Conservation (phyloP, 2,888 invertebrate genomes). For the Bembecia ichneumoniformis region DNA sequence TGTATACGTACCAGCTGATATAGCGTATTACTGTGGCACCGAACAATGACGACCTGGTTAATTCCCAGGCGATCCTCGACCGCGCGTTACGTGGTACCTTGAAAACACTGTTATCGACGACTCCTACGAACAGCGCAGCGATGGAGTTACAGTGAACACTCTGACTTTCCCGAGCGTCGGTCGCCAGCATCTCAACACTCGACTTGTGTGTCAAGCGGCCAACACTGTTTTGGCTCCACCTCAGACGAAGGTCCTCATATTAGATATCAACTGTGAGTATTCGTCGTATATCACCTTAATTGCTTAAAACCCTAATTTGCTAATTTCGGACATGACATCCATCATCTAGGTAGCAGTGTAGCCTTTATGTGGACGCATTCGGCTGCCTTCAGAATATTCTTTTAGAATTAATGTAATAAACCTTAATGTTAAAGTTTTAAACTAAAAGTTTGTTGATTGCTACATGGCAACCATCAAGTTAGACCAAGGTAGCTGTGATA, state of each 20-base stretch:
- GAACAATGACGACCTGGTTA: too few species aligned
- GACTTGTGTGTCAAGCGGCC: slow-evolving; percentile 89
- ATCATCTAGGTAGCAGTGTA: too few species aligned
- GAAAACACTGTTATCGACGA: slow-evolving; percentile 89
- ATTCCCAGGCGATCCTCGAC: slow-evolving; percentile 79
- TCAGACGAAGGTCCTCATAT: slow-evolving; percentile 80
- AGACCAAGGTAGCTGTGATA: too few species aligned
- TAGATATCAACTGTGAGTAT: slow-evolving; percentile 89
- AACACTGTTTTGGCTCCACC: slow-evolving; percentile 88
- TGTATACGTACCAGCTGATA: too few species aligned
- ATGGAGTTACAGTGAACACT: slow-evolving; percentile 82
- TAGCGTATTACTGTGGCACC: too few species aligned
- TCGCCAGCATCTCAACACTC: slow-evolving; percentile 85
- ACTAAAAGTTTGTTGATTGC: too few species aligned
- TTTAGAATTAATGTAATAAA: too few species aligned
- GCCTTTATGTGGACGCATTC: too few species aligned
- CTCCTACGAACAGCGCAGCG: slow-evolving; percentile 78
- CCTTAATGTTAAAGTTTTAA: too few species aligned
- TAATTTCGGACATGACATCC: too few species aligned
- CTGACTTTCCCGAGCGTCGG: slow-evolving; percentile 85
- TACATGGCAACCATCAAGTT: too few species aligned
- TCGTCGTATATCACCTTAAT: background rate
- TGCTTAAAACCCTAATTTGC: background rate
- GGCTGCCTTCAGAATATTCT: too few species aligned
- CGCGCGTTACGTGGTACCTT: slow-evolving; percentile 86